Evolutionary conservation across 1,140 invertebrate species (phyloP), one percentile per base, ranked within the genome.

Genomic region (Drosophila truncata): DNA sequence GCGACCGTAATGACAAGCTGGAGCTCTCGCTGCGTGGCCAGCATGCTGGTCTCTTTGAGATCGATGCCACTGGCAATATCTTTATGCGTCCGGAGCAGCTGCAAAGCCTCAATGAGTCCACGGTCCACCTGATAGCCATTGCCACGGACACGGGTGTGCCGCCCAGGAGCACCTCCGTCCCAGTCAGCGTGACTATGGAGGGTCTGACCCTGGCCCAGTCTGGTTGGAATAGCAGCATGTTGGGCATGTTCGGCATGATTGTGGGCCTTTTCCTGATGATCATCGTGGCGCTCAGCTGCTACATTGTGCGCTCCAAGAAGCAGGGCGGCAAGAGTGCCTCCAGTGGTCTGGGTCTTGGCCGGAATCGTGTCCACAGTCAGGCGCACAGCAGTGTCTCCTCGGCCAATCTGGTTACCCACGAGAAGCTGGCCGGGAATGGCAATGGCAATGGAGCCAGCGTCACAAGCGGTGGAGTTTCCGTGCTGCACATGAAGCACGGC

Each of bases 1-100:
- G 97, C 0, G 97, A 98, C 93, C 94, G 94, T 69, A 95, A 95
- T 2, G 97, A 98, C 85, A 93, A 94, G 52, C 93, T 98, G 5
- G 94, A 94, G 33, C 91, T 98, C 1, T 94, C 95, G 1, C 93
- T 98, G 33, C 93, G 95, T 64, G 97, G 97, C 1, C 94, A 95
- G 5, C 95, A 96, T 91, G 95, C 96, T 39, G 93, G 93, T 23
- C 91, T 93, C 18, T 95, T 96, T 65, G 92, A 93, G 10, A 94
- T 95, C 37, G 93, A 93, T 73, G 82, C 93, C 37, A 85, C 92
- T 4, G 95, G 95, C 18, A 93, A 94, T 27, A 93, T 95, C 35
- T 94, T 39, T 63, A 93, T 81, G 94, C 92, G 92, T 1, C 82
- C 80, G 5, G 82, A 92, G 55, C 81, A 91, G 41, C 41, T 82